Evolutionary conservation across 2,888 invertebrate species (phyloP), one percentile per base, ranked within the genome.

Genomic region (Chesias legatella): DNA sequence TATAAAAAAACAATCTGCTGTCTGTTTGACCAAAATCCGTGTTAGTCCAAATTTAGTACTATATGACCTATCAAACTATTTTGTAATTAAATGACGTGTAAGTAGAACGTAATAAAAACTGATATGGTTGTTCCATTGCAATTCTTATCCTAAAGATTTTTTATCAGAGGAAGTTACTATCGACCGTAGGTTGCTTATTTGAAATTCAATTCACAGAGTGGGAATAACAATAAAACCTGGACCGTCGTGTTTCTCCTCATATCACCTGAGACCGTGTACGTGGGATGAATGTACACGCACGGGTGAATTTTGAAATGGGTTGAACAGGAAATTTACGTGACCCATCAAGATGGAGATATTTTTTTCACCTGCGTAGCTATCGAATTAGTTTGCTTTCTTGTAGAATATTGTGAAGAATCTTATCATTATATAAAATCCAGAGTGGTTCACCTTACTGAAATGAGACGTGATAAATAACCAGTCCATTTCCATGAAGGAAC

Each of bases 201-300:
- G 73, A 79, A 84, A 86, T 86, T 86, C 86, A 86, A 85, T 86
- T 83, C 85, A 73, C 79, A 76, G 73, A 86, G 85, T 84, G 85
- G 79, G 72, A 73, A 75, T 74, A 82, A 86, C 83, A 84, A 85
- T 85, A 85, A 85, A 85, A 84, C 73, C 59, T 62, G 69, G 64
- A 64, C 63, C 68, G 66, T 62, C 67, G 68, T 71, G 74, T 84
- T 78, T 81, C 78, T 79, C 56, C 56, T 56, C 66, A 67, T 63
- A 74, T 73, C 84, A 84, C 85, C 84, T 86, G 86, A 68, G 73
- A 56, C 63, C 71, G 60, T 51, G 48, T 64, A 82, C 85, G 83
- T 82, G 84, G 51, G 56, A 51, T 46, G 82, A 81, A 84, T 83
- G 48, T 53, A 56, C 53, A 43, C 55, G 43, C 53, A 51, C 44